Evolutionary conservation across 2,113 vertebrate genomes (phyloP).

Genomic region (Oreotragus oreotragus): DNA sequence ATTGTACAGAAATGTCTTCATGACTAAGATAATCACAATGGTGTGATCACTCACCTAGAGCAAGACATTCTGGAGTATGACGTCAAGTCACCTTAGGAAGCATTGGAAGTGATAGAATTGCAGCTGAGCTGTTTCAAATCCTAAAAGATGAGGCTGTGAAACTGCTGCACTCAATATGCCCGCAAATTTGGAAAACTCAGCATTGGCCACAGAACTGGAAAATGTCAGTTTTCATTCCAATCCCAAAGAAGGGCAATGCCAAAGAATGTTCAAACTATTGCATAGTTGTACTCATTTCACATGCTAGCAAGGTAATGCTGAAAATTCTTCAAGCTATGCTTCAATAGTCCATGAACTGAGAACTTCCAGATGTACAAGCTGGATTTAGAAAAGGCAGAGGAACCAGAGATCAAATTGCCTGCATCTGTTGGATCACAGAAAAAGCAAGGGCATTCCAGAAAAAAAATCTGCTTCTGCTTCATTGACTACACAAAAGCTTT

Average conservation of each 20-base stretch:
- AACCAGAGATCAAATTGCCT: not conserved
- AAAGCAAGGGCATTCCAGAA: not conserved
- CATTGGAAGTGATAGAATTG: not conserved
- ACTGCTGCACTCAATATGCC: not conserved
- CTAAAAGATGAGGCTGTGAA: not conserved
- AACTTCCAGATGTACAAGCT: not conserved
- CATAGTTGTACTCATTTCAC: not conserved
- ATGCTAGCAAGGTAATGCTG: not conserved
- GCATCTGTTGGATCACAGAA: not conserved
- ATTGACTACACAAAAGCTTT: not conserved
- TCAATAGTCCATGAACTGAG: not conserved
- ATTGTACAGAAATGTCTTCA: not conserved
- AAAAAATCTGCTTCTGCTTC: not conserved
- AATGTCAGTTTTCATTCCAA: not conserved
- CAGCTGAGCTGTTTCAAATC: not conserved
- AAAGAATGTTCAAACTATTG: not conserved
- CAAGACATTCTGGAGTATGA: not conserved
- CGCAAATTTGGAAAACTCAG: not conserved
- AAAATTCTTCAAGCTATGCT: not conserved
- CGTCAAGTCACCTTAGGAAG: not conserved
- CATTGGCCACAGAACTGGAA: not conserved
- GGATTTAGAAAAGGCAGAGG: not conserved
- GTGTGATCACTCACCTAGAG: not conserved
- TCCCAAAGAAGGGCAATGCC: not conserved
- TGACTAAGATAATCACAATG: not conserved